These are phyloP conservation scores for Periparus ater DNA, from an alignment of 2,797 vertebrate genomes.

Conservation along the genomic window DNA sequence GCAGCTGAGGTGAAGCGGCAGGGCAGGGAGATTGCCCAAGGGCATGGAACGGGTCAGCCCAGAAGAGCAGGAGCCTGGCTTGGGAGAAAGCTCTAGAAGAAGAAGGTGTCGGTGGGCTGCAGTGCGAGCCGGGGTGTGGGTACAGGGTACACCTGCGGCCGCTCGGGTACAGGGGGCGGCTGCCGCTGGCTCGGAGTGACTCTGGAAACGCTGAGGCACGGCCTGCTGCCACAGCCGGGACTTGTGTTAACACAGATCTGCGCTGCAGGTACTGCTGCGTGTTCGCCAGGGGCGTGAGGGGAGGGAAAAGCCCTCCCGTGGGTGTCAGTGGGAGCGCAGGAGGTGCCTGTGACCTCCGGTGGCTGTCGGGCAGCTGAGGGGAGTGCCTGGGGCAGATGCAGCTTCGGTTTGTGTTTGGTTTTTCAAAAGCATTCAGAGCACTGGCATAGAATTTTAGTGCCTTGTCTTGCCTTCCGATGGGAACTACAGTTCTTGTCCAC, in stretches of 20 bases:
- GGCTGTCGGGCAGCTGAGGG: neutral
- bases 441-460: neutral
- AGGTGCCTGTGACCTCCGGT: no score
- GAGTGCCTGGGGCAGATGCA: accelerated
- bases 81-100: no score
- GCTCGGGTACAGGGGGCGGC: accelerated
- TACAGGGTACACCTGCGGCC: accelerated
- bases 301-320: neutral
- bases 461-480: neutral
- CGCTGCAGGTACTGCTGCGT: accelerated
- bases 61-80: neutral
- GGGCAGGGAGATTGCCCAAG: accelerated
- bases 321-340: accelerated
- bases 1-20: accelerated
- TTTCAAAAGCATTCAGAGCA: neutral
- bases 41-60: accelerated
- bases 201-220: neutral
- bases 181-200: neutral
- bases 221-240: neutral
- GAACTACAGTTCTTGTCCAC: neutral
- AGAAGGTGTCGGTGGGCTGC: no score
- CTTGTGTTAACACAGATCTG: neutral
- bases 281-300: accelerated
- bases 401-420: neutral
- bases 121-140: accelerated